These are phyloP conservation scores for Micromesistius poutassou DNA, from an alignment of 2,797 vertebrate species.

Conservation along the genomic window DNA sequence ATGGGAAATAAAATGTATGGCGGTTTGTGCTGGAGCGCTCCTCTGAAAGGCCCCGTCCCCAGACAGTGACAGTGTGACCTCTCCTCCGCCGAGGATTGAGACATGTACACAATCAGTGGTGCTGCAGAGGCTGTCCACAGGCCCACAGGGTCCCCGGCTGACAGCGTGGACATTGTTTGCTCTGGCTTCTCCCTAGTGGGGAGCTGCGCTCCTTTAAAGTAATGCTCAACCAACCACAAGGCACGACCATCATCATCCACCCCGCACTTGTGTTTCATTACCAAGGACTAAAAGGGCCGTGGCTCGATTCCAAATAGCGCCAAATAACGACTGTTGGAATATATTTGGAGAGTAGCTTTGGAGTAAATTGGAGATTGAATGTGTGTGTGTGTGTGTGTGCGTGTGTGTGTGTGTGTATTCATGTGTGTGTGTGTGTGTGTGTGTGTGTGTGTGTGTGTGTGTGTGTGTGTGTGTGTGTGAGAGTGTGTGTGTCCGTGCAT, in stretches of 20 bases:
- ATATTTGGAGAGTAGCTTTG: too few relatives aligned
- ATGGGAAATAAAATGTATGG: neutral
- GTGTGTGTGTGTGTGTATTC: neutral
- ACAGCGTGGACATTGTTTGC: neutral
- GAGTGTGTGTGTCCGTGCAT: too few relatives aligned
- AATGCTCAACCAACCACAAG: neutral
- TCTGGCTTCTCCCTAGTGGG: neutral
- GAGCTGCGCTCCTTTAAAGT: neutral
- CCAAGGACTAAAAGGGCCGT: neutral
- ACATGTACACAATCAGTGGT: neutral
- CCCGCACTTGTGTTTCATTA: neutral
- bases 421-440: slow-evolving; percentile 21
- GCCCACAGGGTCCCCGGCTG: neutral
- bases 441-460: slow-evolving; percentile 33
- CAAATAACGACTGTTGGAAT: neutral
- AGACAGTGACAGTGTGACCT: neutral
- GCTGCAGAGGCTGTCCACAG: neutral
- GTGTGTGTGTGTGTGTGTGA: slow-evolving; percentile 23
- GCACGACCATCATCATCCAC: neutral
- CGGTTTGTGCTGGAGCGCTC: neutral
- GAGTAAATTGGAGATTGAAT: too few relatives aligned
- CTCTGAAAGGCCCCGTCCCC: neutral
- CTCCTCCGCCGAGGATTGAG: neutral
- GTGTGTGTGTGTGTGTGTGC: slow-evolving; percentile 11
- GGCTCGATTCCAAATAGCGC: neutral